Evolutionary conservation across 2,888 invertebrate genomes (phyloP), one percentile per base, ranked within the genome.

Genomic region (Tetragonisca angustula): DNA sequence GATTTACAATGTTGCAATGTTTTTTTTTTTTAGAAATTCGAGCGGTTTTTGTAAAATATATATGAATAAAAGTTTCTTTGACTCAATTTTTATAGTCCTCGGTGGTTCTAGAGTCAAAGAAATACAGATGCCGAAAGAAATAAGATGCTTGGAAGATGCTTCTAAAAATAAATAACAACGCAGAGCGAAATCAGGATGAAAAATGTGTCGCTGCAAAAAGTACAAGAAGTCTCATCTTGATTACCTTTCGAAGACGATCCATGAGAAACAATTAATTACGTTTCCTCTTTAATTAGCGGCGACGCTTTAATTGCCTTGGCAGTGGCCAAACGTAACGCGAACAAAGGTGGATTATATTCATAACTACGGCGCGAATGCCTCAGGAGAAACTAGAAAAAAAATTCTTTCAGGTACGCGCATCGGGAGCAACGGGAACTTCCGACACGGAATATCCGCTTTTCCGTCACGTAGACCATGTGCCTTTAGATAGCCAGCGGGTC

Each of bases 401-500:
- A 90, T 90, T 89, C 89, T 85, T 90, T 70, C 86, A 81, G 86
- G 88, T 79, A 85, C 78, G 76, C 81, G 75, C 85, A 92, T 90
- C 87, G 87, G 79, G 90, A 91, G 88, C 92, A 92, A 90, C 90
- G 90, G 32, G 89, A 90, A 93, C 91, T 93, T 93, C 93, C 92
- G 93, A 91, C 93, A 89, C 80, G 88, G 83, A 84, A 81, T 90
- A 92, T 93, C 92, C 93, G 92, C 89, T 93, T 92, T 91, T 91
- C 90, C 88, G 87, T 93, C 93, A 91, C 92, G 91, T 93, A 91
- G 77, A 43, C 67, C 56, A 24, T 91, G 88, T 92, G 88, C 65
- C 91, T 92, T 72, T 91, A 91, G 91, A 93, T 92, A 92, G 92
- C 52, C 92, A 91, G 84, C 91, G 90, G 91, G 90, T 92, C 92